phyloP scores from a whole-genome alignment of 2,888 invertebrate genomes.

The Neoaliturus tenellus region DNA sequence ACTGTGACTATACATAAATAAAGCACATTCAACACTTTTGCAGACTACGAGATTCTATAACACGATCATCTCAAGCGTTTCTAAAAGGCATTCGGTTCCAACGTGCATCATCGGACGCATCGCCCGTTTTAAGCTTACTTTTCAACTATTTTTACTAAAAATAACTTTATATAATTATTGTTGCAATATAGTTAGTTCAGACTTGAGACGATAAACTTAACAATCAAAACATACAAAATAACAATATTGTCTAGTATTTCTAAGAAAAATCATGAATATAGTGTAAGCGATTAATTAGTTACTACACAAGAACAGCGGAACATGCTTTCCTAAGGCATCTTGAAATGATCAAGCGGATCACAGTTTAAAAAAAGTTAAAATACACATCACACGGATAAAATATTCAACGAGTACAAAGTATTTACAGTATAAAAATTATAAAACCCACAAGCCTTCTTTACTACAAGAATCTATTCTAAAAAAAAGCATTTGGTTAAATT shows the following conservation, averaged over 20 bases:
- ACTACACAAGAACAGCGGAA: slow-evolving; percentile 8
- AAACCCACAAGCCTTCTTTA: not conserved
- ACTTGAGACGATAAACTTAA: slow-evolving; percentile 13
- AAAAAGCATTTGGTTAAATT: too few relatives aligned
- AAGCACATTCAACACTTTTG: slow-evolving; percentile 31
- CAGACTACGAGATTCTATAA: slow-evolving; percentile 37
- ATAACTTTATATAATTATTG: not conserved
- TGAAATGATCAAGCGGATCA: slow-evolving; percentile 34
- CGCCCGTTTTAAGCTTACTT: slow-evolving; percentile 9
- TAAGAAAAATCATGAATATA: slow-evolving; percentile 10
- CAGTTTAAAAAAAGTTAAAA: slow-evolving; percentile 27
- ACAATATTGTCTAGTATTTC: slow-evolving; percentile 27
- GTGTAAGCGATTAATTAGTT: not conserved
- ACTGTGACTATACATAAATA: slow-evolving; percentile 4
- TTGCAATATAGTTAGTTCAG: not conserved
- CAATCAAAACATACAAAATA: slow-evolving; percentile 16
- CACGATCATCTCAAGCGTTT: slow-evolving; percentile 1
- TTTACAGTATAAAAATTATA: not conserved
- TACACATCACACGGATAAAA: slow-evolving; percentile 15
- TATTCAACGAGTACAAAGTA: too few relatives aligned
- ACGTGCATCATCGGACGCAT: not conserved
- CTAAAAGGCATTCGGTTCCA: slow-evolving; percentile 36
- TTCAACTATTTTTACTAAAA: slow-evolving; percentile 14
- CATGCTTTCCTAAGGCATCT: slow-evolving; percentile 40
- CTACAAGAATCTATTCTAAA: too few relatives aligned